These are phyloP conservation scores for Acestrorhynchus altus DNA, from an alignment of 2,797 vertebrate species.

Conservation along the genomic window DNA sequence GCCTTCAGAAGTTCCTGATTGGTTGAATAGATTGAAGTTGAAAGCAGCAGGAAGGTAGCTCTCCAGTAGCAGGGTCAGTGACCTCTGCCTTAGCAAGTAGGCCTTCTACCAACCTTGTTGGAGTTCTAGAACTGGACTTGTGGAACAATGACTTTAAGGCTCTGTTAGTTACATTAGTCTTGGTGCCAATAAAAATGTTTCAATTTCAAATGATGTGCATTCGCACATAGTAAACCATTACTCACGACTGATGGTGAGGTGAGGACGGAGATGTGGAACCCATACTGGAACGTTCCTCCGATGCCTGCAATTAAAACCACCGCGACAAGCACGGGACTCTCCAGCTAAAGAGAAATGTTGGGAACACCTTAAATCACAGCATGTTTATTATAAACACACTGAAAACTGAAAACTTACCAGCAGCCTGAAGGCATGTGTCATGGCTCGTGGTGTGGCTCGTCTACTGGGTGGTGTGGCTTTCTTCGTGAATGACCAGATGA, in stretches of 20 bases:
- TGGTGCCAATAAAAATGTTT: too few species aligned
- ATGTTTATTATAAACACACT: background rate
- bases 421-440: slow-evolving; percentile 60
- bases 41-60: too few species aligned
- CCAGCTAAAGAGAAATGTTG: slow-evolving; percentile 66
- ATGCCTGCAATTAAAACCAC: slow-evolving; percentile 77
- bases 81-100: too few species aligned
- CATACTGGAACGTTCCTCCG: slow-evolving; percentile 82
- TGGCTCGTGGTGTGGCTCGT: slow-evolving; percentile 43
- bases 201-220: too few species aligned
- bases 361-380: background rate
- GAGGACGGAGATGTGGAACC: slow-evolving; percentile 81
- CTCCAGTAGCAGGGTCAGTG: too few species aligned
- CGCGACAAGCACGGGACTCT: slow-evolving; percentile 71
- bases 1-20: too few species aligned
- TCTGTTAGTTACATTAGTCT: too few species aligned
- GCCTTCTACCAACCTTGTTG: too few species aligned
- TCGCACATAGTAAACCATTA: too few species aligned
- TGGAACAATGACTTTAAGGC: too few species aligned
- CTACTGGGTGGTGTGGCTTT: background rate
- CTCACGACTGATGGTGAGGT: slow-evolving; percentile 82
- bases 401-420: slow-evolving; percentile 64
- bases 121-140: too few species aligned
- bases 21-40: too few species aligned
- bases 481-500: slow-evolving; percentile 17